A percentile compares a stretch with the other conserved stretches of the same genome.
Conservation (phyloP, 2,113 vertebrate genomes). For the Gila orcuttii region DNA sequence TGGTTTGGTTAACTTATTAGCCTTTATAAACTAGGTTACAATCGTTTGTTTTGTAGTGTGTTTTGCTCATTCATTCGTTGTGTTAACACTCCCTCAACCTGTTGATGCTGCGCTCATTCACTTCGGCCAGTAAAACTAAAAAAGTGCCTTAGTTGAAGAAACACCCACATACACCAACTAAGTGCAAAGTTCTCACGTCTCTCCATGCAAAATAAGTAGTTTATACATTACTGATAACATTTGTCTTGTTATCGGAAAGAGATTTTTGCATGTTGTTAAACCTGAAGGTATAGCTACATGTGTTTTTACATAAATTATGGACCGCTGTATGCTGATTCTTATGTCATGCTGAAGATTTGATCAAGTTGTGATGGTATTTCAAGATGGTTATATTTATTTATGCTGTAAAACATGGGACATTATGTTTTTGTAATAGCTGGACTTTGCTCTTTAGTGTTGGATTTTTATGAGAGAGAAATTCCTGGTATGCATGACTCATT, state of each 20-base stretch:
- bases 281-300: background rate
- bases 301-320: background rate
- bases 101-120: background rate
- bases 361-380: background rate
- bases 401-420: background rate
- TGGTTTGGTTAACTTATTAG: background rate
- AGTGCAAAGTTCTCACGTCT: background rate
- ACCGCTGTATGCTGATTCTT: background rate
- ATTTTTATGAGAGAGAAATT: slow-evolving; percentile 5
- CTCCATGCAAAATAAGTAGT: background rate
- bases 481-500: slow-evolving; percentile 5
- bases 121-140: background rate
- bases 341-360: background rate
- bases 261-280: background rate
- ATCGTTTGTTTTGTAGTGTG: background rate
- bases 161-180: background rate
- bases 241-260: background rate
- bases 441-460: slow-evolving; percentile 43
- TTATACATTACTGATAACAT: background rate
- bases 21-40: background rate
- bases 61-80: background rate
- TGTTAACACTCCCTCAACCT: slow-evolving; percentile 36
- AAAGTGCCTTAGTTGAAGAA: background rate
- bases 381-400: background rate
- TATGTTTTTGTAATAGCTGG: background rate